Evolutionary conservation across 2,797 vertebrate species (phyloP).

Genomic region (Poeciliopsis paucimaculata): DNA sequence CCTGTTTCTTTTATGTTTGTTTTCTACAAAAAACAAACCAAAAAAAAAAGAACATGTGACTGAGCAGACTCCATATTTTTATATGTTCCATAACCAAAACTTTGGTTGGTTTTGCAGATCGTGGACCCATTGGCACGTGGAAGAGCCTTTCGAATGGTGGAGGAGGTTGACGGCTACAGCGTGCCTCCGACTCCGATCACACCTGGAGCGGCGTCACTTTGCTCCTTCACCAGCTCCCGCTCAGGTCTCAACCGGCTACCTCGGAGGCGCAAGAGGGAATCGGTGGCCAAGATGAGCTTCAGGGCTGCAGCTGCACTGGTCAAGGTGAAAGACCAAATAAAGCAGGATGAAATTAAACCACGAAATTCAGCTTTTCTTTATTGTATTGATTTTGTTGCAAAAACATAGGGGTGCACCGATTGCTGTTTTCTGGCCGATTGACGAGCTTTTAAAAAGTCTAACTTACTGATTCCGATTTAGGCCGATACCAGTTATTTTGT

Average conservation of each 20-base stretch:
- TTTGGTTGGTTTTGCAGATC: constrained; percentile 80
- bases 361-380: neutral
- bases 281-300: constrained; percentile 98
- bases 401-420: neutral
- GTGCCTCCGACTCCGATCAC: constrained; percentile 92
- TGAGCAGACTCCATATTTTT: neutral
- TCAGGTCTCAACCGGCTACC: constrained; percentile 93
- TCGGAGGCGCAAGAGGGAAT: constrained; percentile 91
- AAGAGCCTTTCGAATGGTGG: constrained; percentile 93
- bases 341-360: neutral
- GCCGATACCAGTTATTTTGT: no score
- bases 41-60: neutral
- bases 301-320: constrained; percentile 92
- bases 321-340: constrained; percentile 81
- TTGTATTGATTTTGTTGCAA: neutral
- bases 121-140: constrained; percentile 95
- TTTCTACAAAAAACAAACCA: neutral
- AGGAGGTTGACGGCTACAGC: constrained; percentile 91
- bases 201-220: constrained; percentile 91
- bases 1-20: neutral
- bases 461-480: no score
- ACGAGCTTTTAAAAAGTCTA: no score
- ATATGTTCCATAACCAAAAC: neutral
- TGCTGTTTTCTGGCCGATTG: no score
- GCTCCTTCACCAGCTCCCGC: constrained; percentile 98